A percentile compares a stretch with the other conserved stretches of the same genome.
phyloP scores from a whole-genome alignment of 2,888 invertebrate genomes.

The Pandemis heparana region DNA sequence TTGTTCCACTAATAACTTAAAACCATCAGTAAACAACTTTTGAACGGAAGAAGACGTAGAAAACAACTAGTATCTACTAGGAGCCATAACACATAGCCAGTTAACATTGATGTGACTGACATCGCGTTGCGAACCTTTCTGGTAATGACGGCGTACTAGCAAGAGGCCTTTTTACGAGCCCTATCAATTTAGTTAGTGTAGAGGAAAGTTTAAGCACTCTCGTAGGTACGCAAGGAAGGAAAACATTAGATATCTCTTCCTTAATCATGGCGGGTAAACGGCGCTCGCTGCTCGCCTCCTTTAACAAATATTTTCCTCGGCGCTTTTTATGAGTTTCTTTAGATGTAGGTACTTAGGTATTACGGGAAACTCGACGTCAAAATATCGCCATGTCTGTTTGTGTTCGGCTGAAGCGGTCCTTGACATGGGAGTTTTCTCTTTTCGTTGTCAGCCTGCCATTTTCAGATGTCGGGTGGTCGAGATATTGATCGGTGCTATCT shows the following conservation, averaged over 20 bases:
- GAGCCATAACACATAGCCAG: background rate
- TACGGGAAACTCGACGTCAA: slow-evolving; percentile 55
- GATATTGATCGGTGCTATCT: slow-evolving; percentile 71
- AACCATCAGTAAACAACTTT: too few species aligned
- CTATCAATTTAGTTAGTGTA: slow-evolving; percentile 51
- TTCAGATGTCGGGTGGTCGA: slow-evolving; percentile 53
- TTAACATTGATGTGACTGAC: slow-evolving; percentile 13
- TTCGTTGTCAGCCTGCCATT: slow-evolving; percentile 52
- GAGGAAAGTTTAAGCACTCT: slow-evolving; percentile 50
- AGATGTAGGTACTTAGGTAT: slow-evolving; percentile 54
- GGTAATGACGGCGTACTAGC: slow-evolving; percentile 16
- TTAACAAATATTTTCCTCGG: slow-evolving; percentile 64
- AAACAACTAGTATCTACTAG: too few species aligned
- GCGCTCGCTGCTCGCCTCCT: slow-evolving; percentile 55
- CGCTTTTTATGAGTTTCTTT: slow-evolving; percentile 63
- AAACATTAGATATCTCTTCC: slow-evolving; percentile 68
- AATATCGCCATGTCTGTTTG: slow-evolving; percentile 38
- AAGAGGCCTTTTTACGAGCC: slow-evolving; percentile 38
- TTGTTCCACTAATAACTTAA: too few species aligned
- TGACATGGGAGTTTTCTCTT: slow-evolving; percentile 40
- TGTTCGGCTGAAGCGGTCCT: slow-evolving; percentile 22
- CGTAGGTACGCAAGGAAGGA: slow-evolving; percentile 60
- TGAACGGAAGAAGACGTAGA: too few species aligned
- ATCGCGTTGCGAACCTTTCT: slow-evolving; percentile 27
- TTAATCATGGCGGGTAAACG: slow-evolving; percentile 65